Conservation (phyloP, 2,113 vertebrate species). For the Microcebus ravelobensis region DNA sequence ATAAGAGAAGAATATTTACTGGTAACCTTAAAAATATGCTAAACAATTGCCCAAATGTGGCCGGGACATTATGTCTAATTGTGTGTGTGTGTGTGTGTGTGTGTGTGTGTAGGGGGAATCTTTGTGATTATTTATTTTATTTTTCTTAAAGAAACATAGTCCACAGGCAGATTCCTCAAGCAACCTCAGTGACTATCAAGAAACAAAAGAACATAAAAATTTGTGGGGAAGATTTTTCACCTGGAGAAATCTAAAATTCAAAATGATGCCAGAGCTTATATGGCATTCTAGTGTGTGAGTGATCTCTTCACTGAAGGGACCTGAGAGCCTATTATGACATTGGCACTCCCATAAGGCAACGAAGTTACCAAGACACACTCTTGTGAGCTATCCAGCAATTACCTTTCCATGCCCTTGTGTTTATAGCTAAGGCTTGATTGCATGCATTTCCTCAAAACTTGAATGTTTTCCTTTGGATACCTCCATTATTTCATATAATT, state of each 20-base stretch:
- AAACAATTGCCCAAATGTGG: background rate
- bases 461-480: background rate
- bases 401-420: no score
- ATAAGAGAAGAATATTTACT: conserved; percentile 28
- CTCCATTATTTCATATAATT: background rate
- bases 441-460: background rate
- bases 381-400: background rate
- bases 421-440: background rate
- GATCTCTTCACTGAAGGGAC: background rate
- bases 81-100: background rate
- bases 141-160: conserved; percentile 27
- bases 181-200: background rate
- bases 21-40: background rate
- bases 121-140: background rate
- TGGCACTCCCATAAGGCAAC: background rate
- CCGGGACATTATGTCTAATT: background rate
- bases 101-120: background rate
- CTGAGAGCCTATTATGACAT: background rate
- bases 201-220: background rate
- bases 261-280: background rate
- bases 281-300: background rate
- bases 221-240: background rate
- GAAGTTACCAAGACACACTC: background rate
- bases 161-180: background rate
- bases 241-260: conserved; percentile 4